Conservation (phyloP, 1,140 invertebrate species). For the Neuroterus valhalla region DNA sequence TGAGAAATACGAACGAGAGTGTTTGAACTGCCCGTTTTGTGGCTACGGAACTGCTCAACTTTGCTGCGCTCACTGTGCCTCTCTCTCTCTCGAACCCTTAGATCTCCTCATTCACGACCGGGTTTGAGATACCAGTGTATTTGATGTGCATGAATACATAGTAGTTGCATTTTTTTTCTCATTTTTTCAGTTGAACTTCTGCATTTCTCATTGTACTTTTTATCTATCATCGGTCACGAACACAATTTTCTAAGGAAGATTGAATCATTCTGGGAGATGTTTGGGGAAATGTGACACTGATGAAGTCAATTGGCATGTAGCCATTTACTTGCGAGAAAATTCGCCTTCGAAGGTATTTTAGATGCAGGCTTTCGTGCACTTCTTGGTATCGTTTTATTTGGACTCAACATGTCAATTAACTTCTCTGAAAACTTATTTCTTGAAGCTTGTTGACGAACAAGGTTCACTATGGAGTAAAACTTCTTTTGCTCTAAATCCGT, state of each 20-base stretch:
- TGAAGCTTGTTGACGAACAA: neutral
- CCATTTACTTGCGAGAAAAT: constrained; percentile 36
- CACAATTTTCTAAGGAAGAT: constrained; percentile 1
- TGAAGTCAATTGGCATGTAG: constrained; percentile 53
- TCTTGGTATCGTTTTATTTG: constrained; percentile 21
- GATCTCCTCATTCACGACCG: no score
- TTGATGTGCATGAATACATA: no score
- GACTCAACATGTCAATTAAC: constrained; percentile 28
- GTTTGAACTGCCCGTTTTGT: no score
- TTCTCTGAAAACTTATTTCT: neutral
- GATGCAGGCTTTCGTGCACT: constrained; percentile 14
- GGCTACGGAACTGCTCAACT: no score
- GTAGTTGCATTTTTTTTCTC: no score
- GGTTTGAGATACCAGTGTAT: no score
- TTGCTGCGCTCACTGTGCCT: no score
- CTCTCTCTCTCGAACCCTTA: no score
- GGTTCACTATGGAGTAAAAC: neutral
- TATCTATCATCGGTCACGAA: neutral
- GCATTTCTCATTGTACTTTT: no score
- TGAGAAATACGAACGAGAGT: no score
- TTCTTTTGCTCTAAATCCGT: neutral
- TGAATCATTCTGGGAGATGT: constrained; percentile 14
- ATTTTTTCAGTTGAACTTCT: no score
- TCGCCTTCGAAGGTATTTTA: constrained; percentile 46
- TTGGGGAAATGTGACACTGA: constrained; percentile 11